Evolutionary conservation across 2,797 vertebrate genomes (phyloP).

Genomic region (Enoplosus armatus): DNA sequence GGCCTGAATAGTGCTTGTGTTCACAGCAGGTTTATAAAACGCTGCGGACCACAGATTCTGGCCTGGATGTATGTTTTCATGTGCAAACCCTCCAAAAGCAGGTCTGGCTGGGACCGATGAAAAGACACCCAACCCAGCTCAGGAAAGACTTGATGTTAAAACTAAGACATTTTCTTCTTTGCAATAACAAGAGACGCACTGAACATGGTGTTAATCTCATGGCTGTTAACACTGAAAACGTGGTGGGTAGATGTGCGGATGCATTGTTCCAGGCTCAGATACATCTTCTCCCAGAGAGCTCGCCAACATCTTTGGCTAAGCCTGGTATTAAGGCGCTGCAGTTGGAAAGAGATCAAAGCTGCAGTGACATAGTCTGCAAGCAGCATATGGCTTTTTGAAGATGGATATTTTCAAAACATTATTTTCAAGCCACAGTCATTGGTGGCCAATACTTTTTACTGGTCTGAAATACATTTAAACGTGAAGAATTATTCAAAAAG

Average conservation of each 20-base stretch:
- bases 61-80: constrained; percentile 51
- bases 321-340: constrained; percentile 43
- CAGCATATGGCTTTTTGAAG: background rate
- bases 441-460: background rate
- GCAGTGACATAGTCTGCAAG: constrained; percentile 4
- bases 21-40: no score
- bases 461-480: background rate
- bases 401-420: background rate
- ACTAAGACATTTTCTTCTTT: constrained; percentile 33
- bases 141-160: constrained; percentile 8
- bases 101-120: constrained; percentile 45
- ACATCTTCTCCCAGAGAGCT: constrained; percentile 34
- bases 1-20: constrained; percentile 44
- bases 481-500: background rate
- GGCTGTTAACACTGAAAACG: constrained; percentile 6
- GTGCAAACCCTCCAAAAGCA: constrained; percentile 48
- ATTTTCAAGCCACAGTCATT: background rate
- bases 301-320: constrained; percentile 35
- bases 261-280: constrained; percentile 42
- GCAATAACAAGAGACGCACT: constrained; percentile 10
- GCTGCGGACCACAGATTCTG: constrained; percentile 51
- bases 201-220: constrained; percentile 39
- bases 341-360: constrained; percentile 43
- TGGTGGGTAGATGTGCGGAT: constrained; percentile 4
- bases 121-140: constrained; percentile 30